Evolutionary conservation across 2,888 invertebrate genomes (phyloP), one percentile per base, ranked within the genome.

Genomic region (Tyria jacobaeae): DNA sequence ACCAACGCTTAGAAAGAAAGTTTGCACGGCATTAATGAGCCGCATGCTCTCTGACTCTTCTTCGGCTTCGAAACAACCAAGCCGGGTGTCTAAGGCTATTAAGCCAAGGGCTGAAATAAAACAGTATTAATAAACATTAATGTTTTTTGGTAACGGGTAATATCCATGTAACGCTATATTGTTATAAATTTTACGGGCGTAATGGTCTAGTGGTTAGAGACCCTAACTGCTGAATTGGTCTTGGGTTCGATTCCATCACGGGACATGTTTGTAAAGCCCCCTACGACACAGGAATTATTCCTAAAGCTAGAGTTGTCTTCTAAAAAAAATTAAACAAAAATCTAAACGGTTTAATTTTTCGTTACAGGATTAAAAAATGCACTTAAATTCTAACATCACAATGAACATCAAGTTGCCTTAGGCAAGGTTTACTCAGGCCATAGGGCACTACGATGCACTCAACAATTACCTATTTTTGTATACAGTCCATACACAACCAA

Each of bases 1-100:
- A 0, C 95, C 95, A 0, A 96, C 96, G 70, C 95, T 95, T 5
- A 95, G 85, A 80, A 96, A 95, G 81, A 96, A 96, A 0, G 95
- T 95, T 66, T 95, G 95, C 0, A 96, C 95, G 0, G 96, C 96
- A 68, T 96, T 94, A 10, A 96, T 96, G 9, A 96, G 87, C 52
- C 88, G 87, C 82, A 96, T 96, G 2, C 96, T 95, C 63, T 96
- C 95, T 76, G 74, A 96, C 15, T 94, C 89, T 61, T 94, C 88
- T 34, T 84, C 73, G 0, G 95, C 94, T 57, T 95, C 94, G 75
- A 96, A 91, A 68, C 96, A 96, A 3, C 96, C 96, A 1, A 96
- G 87, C 56, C 95, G 89, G 0, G 95, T 95, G 78, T 96, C 96
- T 27, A 96, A 78, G 2, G 96, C 96, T 71, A 96, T 95, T 41